Evolutionary conservation across 2,888 invertebrate genomes (phyloP), one percentile per base, ranked within the genome.

Genomic region (Galerucella calmariensis): DNA sequence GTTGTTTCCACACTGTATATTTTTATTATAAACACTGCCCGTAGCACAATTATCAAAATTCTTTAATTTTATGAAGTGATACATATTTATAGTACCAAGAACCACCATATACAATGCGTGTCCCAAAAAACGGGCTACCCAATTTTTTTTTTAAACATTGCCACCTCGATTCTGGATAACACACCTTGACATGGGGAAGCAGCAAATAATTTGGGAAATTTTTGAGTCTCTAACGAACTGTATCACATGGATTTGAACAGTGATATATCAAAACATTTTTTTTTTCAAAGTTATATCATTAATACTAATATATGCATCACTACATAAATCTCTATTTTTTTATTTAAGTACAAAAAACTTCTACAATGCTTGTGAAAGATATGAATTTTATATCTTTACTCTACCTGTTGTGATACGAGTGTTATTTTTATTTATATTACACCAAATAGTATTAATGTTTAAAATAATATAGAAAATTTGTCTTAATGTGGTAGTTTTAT

Each of bases 21-120:
- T 66, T 51, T 68, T 58, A 66, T 51, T 44, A 68, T 59, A 10
- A 24, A 65, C 75, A 75, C 75, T 75, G 75, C 75, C 75, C 62
- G 66, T 67, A 73, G 67, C 75, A 73, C 75, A 69, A 73, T 61
- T 69, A 3, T 3, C 2, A 27, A 46, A n/a, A 51, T n/a, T n/a
- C 12, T n/a, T 67, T 46, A 67, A 0, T n/a, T n/a, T 35, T 12
- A 35, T n/a, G 14, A 53, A 67, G 53, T 53, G 35, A 20, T 66
- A 51, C 8, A 62, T 62, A 41, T 27, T n/a, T n/a, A n/a, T n/a
- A 27, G 5, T 3, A 27, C 27, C 2, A 27, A 27, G 2, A 27
- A 4, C 27, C 27, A 27, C 4, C 27, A 27, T 4, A 27, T 27
- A 27, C 27, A 27, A 27, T 27, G 4, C 27, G 27, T 5, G 27